phyloP scores from a whole-genome alignment of 2,888 invertebrate species.

The Dryobota labecula region DNA sequence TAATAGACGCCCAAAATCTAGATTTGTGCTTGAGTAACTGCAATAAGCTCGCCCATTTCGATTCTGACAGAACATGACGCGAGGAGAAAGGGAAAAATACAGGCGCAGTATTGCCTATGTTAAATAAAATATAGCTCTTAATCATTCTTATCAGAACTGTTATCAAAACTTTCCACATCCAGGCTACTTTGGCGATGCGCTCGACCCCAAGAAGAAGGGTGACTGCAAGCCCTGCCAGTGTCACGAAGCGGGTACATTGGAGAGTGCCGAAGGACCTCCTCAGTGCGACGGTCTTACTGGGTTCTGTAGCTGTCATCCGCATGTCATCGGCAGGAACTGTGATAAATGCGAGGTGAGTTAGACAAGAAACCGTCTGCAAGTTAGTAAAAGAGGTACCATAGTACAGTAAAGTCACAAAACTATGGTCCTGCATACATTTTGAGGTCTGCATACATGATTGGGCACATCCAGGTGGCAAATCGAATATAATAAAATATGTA shows the following conservation, averaged over 20 bases:
- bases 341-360: slow-evolving; percentile 92
- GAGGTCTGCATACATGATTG: too few relatives aligned
- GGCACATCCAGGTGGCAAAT: neutral
- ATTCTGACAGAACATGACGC: neutral
- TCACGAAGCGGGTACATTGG: slow-evolving; percentile 95
- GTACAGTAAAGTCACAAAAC: neutral
- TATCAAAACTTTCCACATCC: slow-evolving; percentile 11
- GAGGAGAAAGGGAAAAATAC: neutral
- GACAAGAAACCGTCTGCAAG: neutral
- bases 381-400: too few relatives aligned
- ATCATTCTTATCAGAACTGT: neutral
- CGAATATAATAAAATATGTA: neutral
- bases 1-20: neutral
- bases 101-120: neutral
- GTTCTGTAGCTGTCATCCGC: slow-evolving; percentile 94
- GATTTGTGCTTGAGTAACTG: neutral
- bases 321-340: slow-evolving; percentile 95
- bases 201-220: slow-evolving; percentile 97
- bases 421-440: too few relatives aligned
- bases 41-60: neutral
- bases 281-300: slow-evolving; percentile 95
- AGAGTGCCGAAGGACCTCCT: slow-evolving; percentile 93
- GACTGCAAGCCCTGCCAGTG: slow-evolving; percentile 97
- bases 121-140: neutral
- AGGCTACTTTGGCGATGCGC: slow-evolving; percentile 98